Evolutionary conservation across 1,140 invertebrate species (phyloP), one percentile per base, ranked within the genome.

Genomic region (Oncopeltus fasciatus): DNA sequence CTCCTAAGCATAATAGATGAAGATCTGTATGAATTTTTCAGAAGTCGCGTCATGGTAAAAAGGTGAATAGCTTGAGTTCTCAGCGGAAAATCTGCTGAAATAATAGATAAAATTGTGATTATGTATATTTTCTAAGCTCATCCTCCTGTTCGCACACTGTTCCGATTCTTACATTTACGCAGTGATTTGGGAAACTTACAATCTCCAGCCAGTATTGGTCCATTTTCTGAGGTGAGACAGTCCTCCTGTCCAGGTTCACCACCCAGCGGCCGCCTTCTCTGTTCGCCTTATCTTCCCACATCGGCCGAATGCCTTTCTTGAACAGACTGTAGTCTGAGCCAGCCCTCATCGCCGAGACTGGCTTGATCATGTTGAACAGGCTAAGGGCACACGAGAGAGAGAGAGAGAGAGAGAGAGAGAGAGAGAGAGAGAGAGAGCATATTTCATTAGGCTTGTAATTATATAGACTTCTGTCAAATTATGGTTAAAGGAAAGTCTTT

Each of bases 271-370:
- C 95, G 43, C 95, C 95, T 73, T 84, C 81, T 71, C 90, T 90
- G 70, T 90, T 92, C 21, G 83, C 81, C 59, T 83, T 81, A 76
- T 98, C 95, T 77, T 98, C 95, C 95, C 95, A 98, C 93, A 96
- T 97, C 1, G 95, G 95, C 66, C 88, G 84, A 67, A 97, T 90
- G 14, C 91, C 92, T 73, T 91, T 83, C 77, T 95, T 95, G 74
- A 98, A 98, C 61, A 98, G 80, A 24, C 91, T 94, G 75, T 97
- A 98, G 73, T 97, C 93, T 74, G 88, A 91, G 43, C 92, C 92
- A 68, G 84, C 79, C 68, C 82, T 83, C 1, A 98, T 73, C 69
- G 92, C 90, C 61, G 90, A 94, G 3, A 93, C 90, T 67, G 83
- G 77, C 72, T 95, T 95, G 63, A 97, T 92, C 70, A 97, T 92